phyloP scores from a whole-genome alignment of 2,888 invertebrate species.

The Trichacis sp. region DNA sequence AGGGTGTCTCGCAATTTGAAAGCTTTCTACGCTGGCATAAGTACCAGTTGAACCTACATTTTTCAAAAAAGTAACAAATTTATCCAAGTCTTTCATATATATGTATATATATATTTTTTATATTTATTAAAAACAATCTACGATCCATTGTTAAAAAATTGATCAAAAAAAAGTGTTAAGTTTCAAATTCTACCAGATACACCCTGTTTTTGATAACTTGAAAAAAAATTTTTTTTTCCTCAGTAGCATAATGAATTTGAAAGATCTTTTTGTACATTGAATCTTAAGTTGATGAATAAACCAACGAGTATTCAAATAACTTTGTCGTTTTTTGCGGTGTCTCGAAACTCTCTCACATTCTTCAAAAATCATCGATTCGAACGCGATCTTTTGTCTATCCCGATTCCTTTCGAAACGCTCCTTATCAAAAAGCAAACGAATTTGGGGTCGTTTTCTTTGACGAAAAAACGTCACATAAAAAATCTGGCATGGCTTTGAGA shows the following conservation, averaged over 20 bases:
- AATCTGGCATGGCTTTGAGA: background rate
- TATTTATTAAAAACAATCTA: background rate
- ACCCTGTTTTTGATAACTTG: background rate
- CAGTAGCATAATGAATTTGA: background rate
- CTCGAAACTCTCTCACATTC: background rate
- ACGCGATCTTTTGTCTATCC: too few species aligned
- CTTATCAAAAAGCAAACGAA: too few species aligned
- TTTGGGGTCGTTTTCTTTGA: too few species aligned
- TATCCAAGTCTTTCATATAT: too few species aligned
- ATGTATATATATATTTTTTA: too few species aligned
- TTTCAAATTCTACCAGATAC: conserved; percentile 1
- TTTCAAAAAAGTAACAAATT: too few species aligned
- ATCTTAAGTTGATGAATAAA: conserved; percentile 4
- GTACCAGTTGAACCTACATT: too few species aligned
- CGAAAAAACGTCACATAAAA: too few species aligned
- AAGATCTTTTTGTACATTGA: conserved; percentile 1
- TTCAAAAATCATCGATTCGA: too few species aligned
- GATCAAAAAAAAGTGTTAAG: background rate
- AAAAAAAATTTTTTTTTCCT: background rate
- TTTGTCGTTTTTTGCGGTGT: background rate
- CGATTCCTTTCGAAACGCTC: too few species aligned
- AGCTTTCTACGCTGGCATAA: background rate
- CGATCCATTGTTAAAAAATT: background rate
- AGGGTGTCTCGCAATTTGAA: conserved; percentile 4
- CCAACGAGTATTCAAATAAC: background rate